A percentile compares a stretch with the other conserved stretches of the same genome.
phyloP scores from a whole-genome alignment of 2,888 invertebrate species.

The Sinohyriopsis cumingii region DNA sequence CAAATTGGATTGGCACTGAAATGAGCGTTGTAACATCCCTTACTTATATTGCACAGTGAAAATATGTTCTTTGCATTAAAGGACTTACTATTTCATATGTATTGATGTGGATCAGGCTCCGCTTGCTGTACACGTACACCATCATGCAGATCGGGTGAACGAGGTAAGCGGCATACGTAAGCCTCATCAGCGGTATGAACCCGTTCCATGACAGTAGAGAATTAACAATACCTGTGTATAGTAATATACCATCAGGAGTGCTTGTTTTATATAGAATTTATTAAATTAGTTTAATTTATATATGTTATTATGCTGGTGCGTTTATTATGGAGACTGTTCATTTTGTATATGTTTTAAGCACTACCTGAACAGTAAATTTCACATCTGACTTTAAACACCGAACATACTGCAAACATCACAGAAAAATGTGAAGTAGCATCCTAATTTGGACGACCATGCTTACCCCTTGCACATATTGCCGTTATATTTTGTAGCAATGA shows the following conservation, averaged over 20 bases:
- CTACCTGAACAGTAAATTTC: background rate
- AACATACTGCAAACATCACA: no score
- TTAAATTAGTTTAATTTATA: background rate
- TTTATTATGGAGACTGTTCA: background rate
- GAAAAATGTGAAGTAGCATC: no score
- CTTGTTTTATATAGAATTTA: background rate
- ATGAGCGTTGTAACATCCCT: no score
- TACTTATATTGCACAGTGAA: no score
- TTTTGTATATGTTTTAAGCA: background rate
- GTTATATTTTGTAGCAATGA: no score
- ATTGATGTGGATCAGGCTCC: slow-evolving; percentile 45
- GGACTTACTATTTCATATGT: slow-evolving; percentile 53
- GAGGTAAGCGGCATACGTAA: slow-evolving; percentile 96
- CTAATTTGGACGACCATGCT: no score
- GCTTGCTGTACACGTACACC: slow-evolving; percentile 48
- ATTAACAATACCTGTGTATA: slow-evolving; percentile 80
- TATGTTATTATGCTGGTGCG: background rate
- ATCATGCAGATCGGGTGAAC: slow-evolving; percentile 66
- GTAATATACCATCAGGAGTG: background rate
- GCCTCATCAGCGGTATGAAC: slow-evolving; percentile 89
- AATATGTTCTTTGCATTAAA: background rate
- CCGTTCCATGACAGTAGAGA: slow-evolving; percentile 86
- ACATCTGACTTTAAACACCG: no score
- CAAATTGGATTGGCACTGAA: no score
- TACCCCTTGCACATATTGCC: no score